Evolutionary conservation across 2,888 invertebrate genomes (phyloP), one percentile per base, ranked within the genome.

Genomic region (Apotomis turbidana): DNA sequence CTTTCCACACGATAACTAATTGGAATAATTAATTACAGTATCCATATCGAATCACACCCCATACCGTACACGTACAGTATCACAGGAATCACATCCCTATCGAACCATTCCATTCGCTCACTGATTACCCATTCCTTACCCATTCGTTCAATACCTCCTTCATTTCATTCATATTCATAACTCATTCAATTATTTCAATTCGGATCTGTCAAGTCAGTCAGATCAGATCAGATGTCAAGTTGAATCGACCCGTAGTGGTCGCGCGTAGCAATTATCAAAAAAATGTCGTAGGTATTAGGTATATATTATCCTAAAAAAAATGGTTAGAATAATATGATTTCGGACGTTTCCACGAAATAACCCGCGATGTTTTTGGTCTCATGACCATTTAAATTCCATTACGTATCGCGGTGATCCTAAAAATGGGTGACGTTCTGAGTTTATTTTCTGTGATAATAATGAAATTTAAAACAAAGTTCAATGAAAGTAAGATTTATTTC

Each of bases 391-490:
- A 87, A 83, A 69, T 80, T 84, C 82, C 77, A 80, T 77, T 80
- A 83, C 76, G 77, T 79, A 78, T 79, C 78, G 76, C 76, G 78
- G 76, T 76, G 81, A 74, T 83, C 83, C 81, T 80, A 72, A 75
- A 83, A 86, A 93, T 93, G 93, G 93, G 93, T 85, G 93, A 93
- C 85, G 91, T 90, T 84, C 83, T 91, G 80, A 93, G 90, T 85
- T 87, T 93, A 84, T 92, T 92, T 87, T 92, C 93, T 90, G 91
- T 93, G 89, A 87, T 93, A 89, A 86, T 93, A 81, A 92, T 91
- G 90, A 93, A 93, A 87, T 89, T 93, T 85, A 93, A 93, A 90
- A 91, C 93, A 82, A 93, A 93, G 85, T 91, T 90, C 83, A 90
- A 90, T 84, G 87, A 92, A 80, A 93, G 89, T 84, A 91, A 90